Evolutionary conservation across 2,888 invertebrate genomes (phyloP), one percentile per base, ranked within the genome.

Genomic region (Chalcosyrphus nemorum): DNA sequence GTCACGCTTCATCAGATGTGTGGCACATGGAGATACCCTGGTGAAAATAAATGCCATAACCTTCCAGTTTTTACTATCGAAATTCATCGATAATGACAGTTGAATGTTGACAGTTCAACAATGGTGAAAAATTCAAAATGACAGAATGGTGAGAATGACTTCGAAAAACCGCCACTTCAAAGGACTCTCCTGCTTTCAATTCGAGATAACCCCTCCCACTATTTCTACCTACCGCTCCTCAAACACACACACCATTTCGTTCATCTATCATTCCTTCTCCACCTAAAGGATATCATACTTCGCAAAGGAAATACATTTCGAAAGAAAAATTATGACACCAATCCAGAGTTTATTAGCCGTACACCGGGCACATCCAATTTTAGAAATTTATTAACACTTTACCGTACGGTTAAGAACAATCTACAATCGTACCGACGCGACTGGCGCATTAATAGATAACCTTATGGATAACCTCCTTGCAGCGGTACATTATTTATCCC

Each of bases 311-410:
- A 78, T 54, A 17, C 50, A 41, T 50, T 71, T 41, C 13, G n/a
- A 15, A 15, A 9, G 19, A 17, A 56, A 70, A 81, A 57, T 74
- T 54, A 56, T 11, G 9, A 27, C 54, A 19, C 43, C 32, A 65
- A 74, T 74, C 19, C 35, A 15, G n/a, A 52, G n/a, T 74, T 66
- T 72, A 72, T 56, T 77, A 29, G 24, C 72, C 45, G 29, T 29
- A 21, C 7, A 4, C 57, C 35, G 38, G n/a, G 45, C 29, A 17
- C 41, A 54, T 61, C 43, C 77, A 59, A 78, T 72, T 68, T 68
- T 13, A 50, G 66, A 82, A 63, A 78, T 74, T 74, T 78, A 78
- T 84, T 66, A 82, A 74, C 68, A 78, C 66, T 78, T 63, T 78
- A 29, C 32, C 41, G 32, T 63, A 68, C 68, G 54, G 43, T 29